A percentile compares a stretch with the other conserved stretches of the same genome.
These are phyloP conservation scores for Pangasianodon gigas DNA, from an alignment of 2,113 vertebrate species.

Conservation along the genomic window DNA sequence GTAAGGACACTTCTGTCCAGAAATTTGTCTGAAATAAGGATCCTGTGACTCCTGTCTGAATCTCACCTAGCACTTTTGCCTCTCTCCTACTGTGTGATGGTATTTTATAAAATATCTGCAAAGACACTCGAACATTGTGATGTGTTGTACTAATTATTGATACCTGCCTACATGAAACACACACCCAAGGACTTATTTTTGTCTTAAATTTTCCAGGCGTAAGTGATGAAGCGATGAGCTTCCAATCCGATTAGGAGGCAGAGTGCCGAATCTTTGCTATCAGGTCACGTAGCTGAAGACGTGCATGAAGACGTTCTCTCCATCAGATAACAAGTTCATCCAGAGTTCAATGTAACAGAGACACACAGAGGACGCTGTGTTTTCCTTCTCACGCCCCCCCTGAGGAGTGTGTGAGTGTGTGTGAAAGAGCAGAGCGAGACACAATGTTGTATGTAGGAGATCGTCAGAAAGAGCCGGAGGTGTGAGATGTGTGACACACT, in stretches of 20 bases:
- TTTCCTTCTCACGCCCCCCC: background rate
- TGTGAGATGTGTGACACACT: background rate
- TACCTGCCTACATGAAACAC: background rate
- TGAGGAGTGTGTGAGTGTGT: conserved; percentile 18
- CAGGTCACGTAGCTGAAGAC: background rate
- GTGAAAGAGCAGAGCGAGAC: background rate
- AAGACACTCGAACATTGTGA: background rate
- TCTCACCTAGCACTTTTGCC: background rate
- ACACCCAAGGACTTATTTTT: background rate
- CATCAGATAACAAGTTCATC: conserved; percentile 24
- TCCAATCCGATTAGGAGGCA: background rate
- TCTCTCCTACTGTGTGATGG: background rate
- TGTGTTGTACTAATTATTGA: no score
- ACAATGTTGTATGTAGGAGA: background rate
- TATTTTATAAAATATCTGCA: background rate
- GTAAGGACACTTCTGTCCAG: background rate
- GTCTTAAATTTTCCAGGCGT: background rate
- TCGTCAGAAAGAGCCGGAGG: conserved; percentile 6
- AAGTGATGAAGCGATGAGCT: background rate
- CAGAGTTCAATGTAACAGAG: conserved; percentile 18
- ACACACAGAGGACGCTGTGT: conserved; percentile 11
- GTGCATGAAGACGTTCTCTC: background rate
- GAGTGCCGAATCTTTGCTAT: background rate
- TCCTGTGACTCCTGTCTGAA: background rate
- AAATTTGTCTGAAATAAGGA: background rate